Conservation (phyloP, 2,113 vertebrate genomes). For the Aviceda subcristata region DNA sequence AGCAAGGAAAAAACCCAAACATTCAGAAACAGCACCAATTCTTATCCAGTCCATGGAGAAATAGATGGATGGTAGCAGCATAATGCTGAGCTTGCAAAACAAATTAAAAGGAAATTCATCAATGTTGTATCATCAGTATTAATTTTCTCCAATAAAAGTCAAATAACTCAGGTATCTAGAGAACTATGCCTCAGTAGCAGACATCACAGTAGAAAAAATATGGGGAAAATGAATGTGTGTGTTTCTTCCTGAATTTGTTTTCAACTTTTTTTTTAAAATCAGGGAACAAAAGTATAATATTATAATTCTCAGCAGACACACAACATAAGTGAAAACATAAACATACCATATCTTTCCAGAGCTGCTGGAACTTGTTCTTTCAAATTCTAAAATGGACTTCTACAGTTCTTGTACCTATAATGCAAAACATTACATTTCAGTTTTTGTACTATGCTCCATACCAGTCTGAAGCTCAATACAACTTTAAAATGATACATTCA, state of each 20-base stretch:
- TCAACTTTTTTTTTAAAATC: not conserved
- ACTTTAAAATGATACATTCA: not conserved
- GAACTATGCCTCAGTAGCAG: not conserved
- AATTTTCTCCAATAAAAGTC: not conserved
- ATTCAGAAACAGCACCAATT: not conserved
- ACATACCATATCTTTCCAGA: slow-evolving; percentile 76
- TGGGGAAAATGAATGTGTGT: not conserved
- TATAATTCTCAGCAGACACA: not conserved
- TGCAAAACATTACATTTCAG: slow-evolving; percentile 65
- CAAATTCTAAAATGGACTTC: slow-evolving; percentile 62
- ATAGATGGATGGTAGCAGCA: not conserved
- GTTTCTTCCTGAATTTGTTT: not conserved
- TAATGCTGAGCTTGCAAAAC: not conserved
- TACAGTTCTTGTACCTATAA: slow-evolving; percentile 73
- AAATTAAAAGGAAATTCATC: not conserved
- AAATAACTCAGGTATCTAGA: not conserved
- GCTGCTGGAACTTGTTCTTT: slow-evolving; percentile 65
- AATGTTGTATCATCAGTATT: not conserved
- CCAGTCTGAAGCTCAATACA: not conserved
- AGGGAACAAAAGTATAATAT: not conserved
- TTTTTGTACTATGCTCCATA: not conserved
- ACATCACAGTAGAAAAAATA: not conserved
- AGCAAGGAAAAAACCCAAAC: not conserved
- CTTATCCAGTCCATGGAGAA: not conserved
- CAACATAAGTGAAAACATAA: slow-evolving; percentile 15